phyloP scores from a whole-genome alignment of 2,797 vertebrate species.

The Enteromius anoplus region DNA sequence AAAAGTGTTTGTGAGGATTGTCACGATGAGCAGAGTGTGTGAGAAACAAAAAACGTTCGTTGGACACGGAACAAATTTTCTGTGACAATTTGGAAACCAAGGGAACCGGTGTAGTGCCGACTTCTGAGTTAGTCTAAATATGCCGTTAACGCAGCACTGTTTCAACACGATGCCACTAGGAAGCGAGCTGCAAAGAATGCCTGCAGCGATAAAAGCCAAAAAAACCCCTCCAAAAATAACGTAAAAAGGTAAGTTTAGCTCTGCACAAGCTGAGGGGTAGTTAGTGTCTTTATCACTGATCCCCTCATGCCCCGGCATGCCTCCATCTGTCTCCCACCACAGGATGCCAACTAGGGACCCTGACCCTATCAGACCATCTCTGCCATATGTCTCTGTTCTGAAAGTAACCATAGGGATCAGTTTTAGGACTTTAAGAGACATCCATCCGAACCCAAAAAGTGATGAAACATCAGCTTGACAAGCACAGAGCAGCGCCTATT shows the following conservation, averaged over 20 bases:
- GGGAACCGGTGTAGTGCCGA: neutral
- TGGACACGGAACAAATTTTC: neutral
- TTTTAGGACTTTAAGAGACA: neutral
- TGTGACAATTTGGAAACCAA: neutral
- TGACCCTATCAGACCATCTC: conserved; percentile 81
- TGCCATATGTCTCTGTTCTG: conserved; percentile 85
- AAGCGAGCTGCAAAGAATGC: neutral
- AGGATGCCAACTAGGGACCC: conserved; percentile 81
- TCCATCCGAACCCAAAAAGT: neutral
- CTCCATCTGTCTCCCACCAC: conserved; percentile 87
- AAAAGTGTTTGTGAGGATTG: neutral
- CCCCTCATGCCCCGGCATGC: conserved; percentile 84
- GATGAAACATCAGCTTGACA: neutral
- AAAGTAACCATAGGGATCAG: conserved; percentile 57
- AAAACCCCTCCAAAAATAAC: neutral
- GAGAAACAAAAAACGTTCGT: neutral
- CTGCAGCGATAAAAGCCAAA: neutral
- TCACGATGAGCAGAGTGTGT: neutral
- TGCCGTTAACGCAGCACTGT: neutral
- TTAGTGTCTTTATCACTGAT: conserved; percentile 55
- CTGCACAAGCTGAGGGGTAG: conserved; percentile 1
- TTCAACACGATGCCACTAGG: neutral
- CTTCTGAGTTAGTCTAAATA: neutral
- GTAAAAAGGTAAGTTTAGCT: neutral
- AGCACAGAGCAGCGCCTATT: neutral